Evolutionary conservation across 2,888 invertebrate genomes (phyloP), one percentile per base, ranked within the genome.

Genomic region (Melanostoma mellinum): DNA sequence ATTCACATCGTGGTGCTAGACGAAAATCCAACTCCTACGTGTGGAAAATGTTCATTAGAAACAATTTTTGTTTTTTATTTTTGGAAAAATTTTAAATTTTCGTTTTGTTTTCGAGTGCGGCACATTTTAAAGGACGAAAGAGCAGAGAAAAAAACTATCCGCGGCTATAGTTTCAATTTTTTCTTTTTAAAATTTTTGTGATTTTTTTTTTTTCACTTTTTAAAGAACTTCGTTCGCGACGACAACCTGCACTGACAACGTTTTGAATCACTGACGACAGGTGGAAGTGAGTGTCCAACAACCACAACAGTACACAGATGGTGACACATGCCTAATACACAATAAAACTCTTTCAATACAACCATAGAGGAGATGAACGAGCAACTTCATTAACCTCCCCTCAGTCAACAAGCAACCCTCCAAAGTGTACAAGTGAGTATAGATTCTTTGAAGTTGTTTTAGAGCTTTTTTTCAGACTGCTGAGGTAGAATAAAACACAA

Each of bases 261-360:
- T 50, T 79, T 79, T 79, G 75, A 84, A 84, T 84, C 84, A 84
- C 84, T 79, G 71, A 79, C 71, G 79, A 84, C 84, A 84, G 84
- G 84, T 84, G 84, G 84, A 79, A 79, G 46, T 71, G 67, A 71
- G 69, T 74, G 53, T 44, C 35, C 74, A 40, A 60, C 69, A 84
- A 72, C 61, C 58, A 79, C 60, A 79, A 60, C 44, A 32, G n/a
- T 32, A 56, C 35, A 71, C 48, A 10, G 6, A 30, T 55, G 73
- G 68, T 78, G 78, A 84, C 73, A 84, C 82, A 84, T 69, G 55
- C 71, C 67, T 60, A 58, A 65, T 52, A 42, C 53, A 72, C 71
- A 82, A 72, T 71, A 78, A 55, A 67, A 68, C 65, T 67, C 60
- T 8, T 36, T 50, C 53, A 69, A 55, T 36, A 78, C 68, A 58